Conservation (phyloP, 2,797 vertebrate genomes). For the Muscicapa comitata region DNA sequence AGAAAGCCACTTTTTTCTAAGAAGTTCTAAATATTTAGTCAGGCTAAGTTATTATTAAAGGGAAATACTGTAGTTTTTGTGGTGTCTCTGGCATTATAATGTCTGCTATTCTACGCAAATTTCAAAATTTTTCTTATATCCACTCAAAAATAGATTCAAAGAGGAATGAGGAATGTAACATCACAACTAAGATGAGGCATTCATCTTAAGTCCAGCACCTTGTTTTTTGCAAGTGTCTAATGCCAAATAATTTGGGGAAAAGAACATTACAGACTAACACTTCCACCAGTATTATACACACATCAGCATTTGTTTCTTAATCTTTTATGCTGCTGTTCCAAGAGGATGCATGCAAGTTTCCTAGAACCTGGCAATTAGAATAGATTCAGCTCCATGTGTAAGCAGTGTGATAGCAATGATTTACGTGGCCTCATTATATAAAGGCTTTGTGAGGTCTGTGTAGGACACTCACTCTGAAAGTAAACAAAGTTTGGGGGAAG, state of each 20-base stretch:
- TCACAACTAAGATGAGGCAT: neutral
- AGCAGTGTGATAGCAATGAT: neutral
- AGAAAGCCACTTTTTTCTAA: neutral
- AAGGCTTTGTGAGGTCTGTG: neutral
- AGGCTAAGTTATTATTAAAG: neutral
- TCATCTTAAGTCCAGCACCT: neutral
- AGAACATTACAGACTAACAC: neutral
- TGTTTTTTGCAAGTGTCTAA: neutral
- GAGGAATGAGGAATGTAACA: neutral
- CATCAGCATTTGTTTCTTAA: neutral
- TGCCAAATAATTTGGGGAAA: neutral
- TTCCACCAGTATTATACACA: neutral
- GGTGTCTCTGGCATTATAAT: neutral
- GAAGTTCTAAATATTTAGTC: neutral
- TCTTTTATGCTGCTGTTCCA: neutral
- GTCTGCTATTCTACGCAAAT: neutral
- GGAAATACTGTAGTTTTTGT: neutral
- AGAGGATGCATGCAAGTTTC: neutral
- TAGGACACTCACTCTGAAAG: neutral
- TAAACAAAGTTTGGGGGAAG: neutral
- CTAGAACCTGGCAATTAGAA: neutral
- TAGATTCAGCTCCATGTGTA: neutral
- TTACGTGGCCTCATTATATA: accelerated
- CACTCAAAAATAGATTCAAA: neutral
- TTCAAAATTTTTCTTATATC: neutral